Evolutionary conservation across 1,140 invertebrate genomes (phyloP), one percentile per base, ranked within the genome.

Genomic region (Brachionus plicatilis): DNA sequence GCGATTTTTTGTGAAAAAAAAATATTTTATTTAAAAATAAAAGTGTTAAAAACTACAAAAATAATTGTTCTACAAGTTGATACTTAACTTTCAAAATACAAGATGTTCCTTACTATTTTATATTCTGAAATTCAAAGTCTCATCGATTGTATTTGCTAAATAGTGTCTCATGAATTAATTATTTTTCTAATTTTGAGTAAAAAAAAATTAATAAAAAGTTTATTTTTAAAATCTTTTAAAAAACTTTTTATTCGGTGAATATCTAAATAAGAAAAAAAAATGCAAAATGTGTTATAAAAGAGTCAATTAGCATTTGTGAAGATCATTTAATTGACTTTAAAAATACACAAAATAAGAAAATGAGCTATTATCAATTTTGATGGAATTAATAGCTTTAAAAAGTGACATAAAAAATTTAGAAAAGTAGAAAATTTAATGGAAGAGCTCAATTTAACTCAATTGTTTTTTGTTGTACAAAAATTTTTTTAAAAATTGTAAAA

Each of bases 401-500:
- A 75, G 41, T 43, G 4, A 47, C 9, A 43, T 24, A 17, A 75
- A 45, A 75, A 75, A 37, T 41, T 20, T 37, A 43, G 37, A 75
- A 75, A 75, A 43, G 41, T 75, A 43, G 2, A 75, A 75, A 75
- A 43, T 75, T 70, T 17, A 75, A 68, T 68, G 66, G 66, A 68
- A 68, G 66, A 68, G 27, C 66, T 29, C 27, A 41, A 60, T 9
- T 60, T 60, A 20, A 60, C 17, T 60, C n/a, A 60, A 60, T 60
- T 60, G 0, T 60, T 60, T 20, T n/a, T 60, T 60, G n/a, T 60
- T 60, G 20, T 60, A 60, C 12, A 33, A 68, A 75, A 75, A 43
- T 75, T 17, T 75, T n/a, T 75, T 75, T 75, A 37, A 43, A 75
- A 72, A 43, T 75, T 75, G 17, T 75, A 24, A 75, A 75, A 75